phyloP scores from a whole-genome alignment of 2,113 vertebrate species.

The Microcebus murinus region DNA sequence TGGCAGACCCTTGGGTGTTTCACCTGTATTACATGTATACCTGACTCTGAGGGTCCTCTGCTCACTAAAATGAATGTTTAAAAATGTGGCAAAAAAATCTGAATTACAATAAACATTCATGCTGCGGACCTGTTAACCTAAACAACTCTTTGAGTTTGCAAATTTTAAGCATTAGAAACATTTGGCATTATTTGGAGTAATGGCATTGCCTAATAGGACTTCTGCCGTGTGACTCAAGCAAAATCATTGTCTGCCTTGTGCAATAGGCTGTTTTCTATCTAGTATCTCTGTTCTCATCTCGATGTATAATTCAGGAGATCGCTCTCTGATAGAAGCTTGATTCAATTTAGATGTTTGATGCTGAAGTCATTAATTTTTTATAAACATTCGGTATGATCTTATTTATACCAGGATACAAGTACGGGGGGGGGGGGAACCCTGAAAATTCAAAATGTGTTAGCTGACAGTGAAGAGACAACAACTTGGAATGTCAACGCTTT shows the following conservation, averaged over 20 bases:
- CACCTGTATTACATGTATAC: background rate
- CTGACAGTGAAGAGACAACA: background rate
- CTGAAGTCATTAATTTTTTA: slow-evolving; percentile 31
- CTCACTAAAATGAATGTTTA: background rate
- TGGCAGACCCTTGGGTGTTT: background rate
- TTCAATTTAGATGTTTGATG: slow-evolving; percentile 31
- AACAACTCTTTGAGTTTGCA: background rate
- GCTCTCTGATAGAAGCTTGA: slow-evolving; percentile 28
- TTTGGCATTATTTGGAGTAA: background rate
- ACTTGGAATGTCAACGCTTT: background rate
- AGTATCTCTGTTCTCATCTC: background rate
- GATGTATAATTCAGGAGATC: background rate
- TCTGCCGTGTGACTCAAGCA: background rate
- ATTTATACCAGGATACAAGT: background rate
- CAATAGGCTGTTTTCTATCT: background rate
- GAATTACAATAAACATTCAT: background rate
- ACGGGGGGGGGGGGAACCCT: background rate
- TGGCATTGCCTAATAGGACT: background rate
- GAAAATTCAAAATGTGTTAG: slow-evolving; percentile 7
- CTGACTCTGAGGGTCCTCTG: background rate
- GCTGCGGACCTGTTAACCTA: background rate
- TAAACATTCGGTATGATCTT: background rate
- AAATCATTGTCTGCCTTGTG: slow-evolving; percentile 9
- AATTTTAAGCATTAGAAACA: slow-evolving; percentile 4
- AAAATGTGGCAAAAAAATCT: background rate